Evolutionary conservation across 2,113 vertebrate genomes (phyloP), one percentile per base, ranked within the genome.

Genomic region (Pterocles gutturalis): DNA sequence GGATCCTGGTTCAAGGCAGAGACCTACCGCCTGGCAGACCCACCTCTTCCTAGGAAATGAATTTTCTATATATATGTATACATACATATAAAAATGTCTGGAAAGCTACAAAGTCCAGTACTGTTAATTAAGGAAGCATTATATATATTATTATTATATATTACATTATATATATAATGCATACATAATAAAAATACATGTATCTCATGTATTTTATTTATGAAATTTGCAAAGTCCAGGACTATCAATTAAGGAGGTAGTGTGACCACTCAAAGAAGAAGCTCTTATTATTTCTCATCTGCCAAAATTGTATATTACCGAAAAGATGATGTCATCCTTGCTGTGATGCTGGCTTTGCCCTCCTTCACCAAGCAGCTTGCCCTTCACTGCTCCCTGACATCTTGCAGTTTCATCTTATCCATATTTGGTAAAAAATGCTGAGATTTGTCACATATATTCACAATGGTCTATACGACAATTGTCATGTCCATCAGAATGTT

Each of bases 241-340:
- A 13, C 1, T 43, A 25, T 10, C 45, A 21, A 9, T 12, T 41
- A 31, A 54, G 14, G n/a, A 61, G 2, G 8, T 2, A 22, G 2
- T 67, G 7, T 11, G 11, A 43, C 22, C 11, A n/a, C 13, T 38
- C 16, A 29, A 53, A 66, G 9, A 6, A 58, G 78, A 69, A 81
- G 34, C 25, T 8, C 2, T 70, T 38, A 33, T 17, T 53, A 1
- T 43, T 71, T 58, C 31, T 58, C 6, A n/a, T 13, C 26, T 13
- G 12, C 9, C 3, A 48, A 36, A 45, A 26, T 20, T 21, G 3
- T 11, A 0, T 10, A 17, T n/a, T 49, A 17, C 17, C 19, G 61
- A 17, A 85, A 65, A 33, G 5, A 0, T 3, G 17, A 5, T 46
- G 2, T 21, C 16, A 21, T 2, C 3, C 22, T 34, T 72, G 16